Evolutionary conservation across 2,888 invertebrate genomes (phyloP), one percentile per base, ranked within the genome.

Genomic region (Cacoxenus indagator): DNA sequence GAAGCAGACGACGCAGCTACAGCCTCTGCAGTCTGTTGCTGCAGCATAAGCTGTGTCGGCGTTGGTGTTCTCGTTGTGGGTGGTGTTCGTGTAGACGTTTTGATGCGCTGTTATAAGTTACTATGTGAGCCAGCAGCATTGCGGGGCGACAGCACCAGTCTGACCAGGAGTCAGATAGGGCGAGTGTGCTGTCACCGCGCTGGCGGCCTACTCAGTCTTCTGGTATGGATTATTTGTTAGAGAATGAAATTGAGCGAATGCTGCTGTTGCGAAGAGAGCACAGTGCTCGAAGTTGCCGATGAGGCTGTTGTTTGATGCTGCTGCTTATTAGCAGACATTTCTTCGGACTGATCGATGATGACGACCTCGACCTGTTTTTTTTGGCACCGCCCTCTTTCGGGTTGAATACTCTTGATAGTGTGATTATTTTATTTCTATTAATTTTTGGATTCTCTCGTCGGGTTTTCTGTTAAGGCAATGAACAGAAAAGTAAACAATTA

Each of bases 381-480:
- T 92, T 93, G 1, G 92, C 93, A 1, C 93, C 93, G 17, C 92
- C 92, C 65, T 92, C 93, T 72, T 94, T 93, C 73, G 92, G 92
- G 51, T 92, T 92, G 82, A 93, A 93, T 65, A 93, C 87, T 80
- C 92, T 92, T 51, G 92, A 89, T 66, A 93, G 85, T 0, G 93
- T 92, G 78, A 91, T 92, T 77, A 90, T 92, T 85, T 93, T 93
- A 87, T 93, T 93, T 81, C 93, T 93, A 84, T 93, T 93, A 88
- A 89, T 85, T 87, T 85, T 84, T 82, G 87, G 85, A 82, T 86
- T 88, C 77, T 86, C 82, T 78, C 78, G 78, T 61, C 78, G 82
- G 66, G 81, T 76, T 76, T 82, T 84, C 82, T 82, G 55, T 46
- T 67, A 69, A 64, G 2, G 64, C 14, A 65, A 8, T 19, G 5